phyloP scores from a whole-genome alignment of 2,888 invertebrate species.

The Nomada goodeniana region DNA sequence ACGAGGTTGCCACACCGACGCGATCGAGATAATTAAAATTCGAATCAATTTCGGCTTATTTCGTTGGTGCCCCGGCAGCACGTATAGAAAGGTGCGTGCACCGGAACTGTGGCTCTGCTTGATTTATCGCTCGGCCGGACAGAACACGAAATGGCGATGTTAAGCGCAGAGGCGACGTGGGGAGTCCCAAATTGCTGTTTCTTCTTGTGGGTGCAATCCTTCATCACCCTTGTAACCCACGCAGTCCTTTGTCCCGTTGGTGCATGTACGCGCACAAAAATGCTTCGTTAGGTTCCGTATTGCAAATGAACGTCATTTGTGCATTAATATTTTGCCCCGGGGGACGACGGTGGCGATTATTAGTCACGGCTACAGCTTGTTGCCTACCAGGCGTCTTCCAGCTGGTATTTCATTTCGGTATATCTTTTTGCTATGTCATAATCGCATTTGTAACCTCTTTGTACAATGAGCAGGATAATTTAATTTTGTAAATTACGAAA shows the following conservation, averaged over 20 bases:
- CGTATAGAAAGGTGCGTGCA: slow-evolving; percentile 17
- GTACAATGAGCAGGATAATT: too few species aligned
- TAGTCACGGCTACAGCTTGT: neutral
- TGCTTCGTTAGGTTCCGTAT: slow-evolving; percentile 43
- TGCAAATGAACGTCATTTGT: slow-evolving; percentile 33
- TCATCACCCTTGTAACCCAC: slow-evolving; percentile 67
- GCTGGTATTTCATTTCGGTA: neutral
- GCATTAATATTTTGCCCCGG: slow-evolving; percentile 6
- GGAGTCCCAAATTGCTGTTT: slow-evolving; percentile 71
- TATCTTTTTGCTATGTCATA: too few species aligned
- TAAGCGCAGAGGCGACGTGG: slow-evolving; percentile 66
- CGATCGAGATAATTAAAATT: slow-evolving; percentile 51
- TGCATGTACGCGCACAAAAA: slow-evolving; percentile 41
- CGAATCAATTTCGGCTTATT: slow-evolving; percentile 41
- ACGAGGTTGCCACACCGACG: neutral
- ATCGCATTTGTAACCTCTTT: too few species aligned
- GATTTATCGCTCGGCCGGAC: slow-evolving; percentile 62
- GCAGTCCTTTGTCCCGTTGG: slow-evolving; percentile 59
- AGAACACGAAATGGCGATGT: slow-evolving; percentile 70
- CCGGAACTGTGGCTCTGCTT: slow-evolving; percentile 55
- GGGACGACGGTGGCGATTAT: neutral
- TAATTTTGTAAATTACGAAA: too few species aligned
- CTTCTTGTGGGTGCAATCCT: slow-evolving; percentile 64
- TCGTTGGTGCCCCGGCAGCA: neutral
- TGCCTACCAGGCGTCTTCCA: neutral